These are phyloP conservation scores for Chloroceryle aenea DNA, from an alignment of 2,113 vertebrate genomes.

Conservation along the genomic window DNA sequence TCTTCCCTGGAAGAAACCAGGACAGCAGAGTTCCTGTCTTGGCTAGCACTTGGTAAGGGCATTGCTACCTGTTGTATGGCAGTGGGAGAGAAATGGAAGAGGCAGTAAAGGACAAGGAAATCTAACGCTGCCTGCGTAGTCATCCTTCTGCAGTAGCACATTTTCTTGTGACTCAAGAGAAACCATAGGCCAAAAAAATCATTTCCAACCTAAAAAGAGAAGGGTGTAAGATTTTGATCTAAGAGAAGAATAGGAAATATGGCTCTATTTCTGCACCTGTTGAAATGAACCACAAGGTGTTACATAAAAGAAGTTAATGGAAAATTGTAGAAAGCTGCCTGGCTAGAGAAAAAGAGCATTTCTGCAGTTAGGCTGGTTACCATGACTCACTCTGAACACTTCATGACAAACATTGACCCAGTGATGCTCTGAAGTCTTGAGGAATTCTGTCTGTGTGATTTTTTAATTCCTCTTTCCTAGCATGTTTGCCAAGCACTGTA, in stretches of 20 bases:
- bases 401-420: neutral
- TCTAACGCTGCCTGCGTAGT: neutral
- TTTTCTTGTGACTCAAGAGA: neutral
- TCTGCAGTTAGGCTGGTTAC: neutral
- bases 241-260: neutral
- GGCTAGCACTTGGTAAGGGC: neutral
- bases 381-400: neutral
- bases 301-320: neutral
- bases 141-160: neutral
- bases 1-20: neutral
- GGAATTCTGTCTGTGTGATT: accelerated
- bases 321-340: neutral
- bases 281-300: neutral
- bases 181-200: neutral
- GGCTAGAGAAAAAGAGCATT: neutral
- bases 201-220: neutral
- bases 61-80: neutral
- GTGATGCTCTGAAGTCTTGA: neutral
- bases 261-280: neutral
- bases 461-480: neutral
- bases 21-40: neutral
- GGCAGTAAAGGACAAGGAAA: neutral
- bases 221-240: neutral
- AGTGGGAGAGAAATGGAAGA: neutral
- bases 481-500: neutral